Evolutionary conservation across 2,888 invertebrate species (phyloP).

Genomic region (Siphlonurus alternatus): DNA sequence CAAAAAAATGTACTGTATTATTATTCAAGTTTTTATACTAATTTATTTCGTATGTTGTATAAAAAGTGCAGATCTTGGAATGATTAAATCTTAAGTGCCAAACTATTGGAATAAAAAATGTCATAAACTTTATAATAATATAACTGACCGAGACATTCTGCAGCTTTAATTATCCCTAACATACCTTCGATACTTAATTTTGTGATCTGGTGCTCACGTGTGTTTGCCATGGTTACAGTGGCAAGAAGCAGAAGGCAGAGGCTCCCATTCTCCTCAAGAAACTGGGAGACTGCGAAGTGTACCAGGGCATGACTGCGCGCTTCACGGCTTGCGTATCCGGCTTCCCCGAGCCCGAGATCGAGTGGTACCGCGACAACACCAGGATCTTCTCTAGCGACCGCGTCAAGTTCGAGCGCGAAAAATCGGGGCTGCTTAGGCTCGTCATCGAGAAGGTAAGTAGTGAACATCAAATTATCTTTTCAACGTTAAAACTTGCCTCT

Average conservation of each 20-base stretch:
- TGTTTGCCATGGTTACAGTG: conserved; percentile 29
- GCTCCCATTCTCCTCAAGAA: conserved; percentile 77
- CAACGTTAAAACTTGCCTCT: too few relatives aligned
- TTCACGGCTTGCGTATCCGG: conserved; percentile 87
- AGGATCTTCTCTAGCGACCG: conserved; percentile 66
- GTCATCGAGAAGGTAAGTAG: conserved; percentile 54
- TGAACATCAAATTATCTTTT: not conserved
- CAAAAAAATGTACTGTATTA: too few relatives aligned
- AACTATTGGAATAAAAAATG: not conserved
- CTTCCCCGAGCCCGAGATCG: conserved; percentile 71
- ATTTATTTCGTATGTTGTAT: too few relatives aligned
- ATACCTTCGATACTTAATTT: too few relatives aligned
- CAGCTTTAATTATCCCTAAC: not conserved
- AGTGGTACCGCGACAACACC: conserved; percentile 69
- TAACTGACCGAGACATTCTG: not conserved
- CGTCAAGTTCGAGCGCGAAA: conserved; percentile 66
- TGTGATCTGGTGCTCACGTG: too few relatives aligned
- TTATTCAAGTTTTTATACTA: too few relatives aligned
- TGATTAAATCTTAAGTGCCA: not conserved
- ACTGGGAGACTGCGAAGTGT: conserved; percentile 74
- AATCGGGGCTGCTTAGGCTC: conserved; percentile 65
- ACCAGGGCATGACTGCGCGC: conserved; percentile 75
- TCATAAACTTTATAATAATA: not conserved
- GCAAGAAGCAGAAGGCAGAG: conserved; percentile 55
- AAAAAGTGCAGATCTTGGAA: too few relatives aligned